Evolutionary conservation across 1,140 invertebrate genomes (phyloP).

Genomic region (Diorhabda carinulata): DNA sequence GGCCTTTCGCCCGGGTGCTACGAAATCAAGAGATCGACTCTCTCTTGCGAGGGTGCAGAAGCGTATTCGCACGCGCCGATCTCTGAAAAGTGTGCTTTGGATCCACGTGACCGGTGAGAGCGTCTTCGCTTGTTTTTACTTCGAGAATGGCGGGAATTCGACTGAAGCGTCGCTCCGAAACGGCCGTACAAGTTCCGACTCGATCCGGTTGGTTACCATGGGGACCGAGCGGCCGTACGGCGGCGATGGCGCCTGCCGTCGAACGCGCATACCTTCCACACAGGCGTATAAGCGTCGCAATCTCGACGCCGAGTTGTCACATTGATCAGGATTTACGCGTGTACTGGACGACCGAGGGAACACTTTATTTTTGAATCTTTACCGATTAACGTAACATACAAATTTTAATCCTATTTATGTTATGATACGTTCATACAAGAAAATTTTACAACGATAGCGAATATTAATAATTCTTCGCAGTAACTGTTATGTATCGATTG

Average conservation of each 20-base stretch:
- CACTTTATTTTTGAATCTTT: no score
- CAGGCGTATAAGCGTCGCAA: constrained; percentile 7
- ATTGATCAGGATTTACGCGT: not conserved
- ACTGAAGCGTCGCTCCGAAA: constrained; percentile 13
- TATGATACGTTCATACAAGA: no score
- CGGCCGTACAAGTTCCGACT: constrained; percentile 28
- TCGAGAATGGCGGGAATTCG: constrained; percentile 43
- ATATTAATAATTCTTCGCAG: no score
- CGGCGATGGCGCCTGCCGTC: constrained; percentile 41
- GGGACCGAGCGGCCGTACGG: constrained; percentile 35
- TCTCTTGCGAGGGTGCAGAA: constrained; percentile 11
- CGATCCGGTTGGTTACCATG: constrained; percentile 33
- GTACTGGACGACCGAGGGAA: not conserved
- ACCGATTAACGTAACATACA: no score
- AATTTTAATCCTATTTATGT: no score
- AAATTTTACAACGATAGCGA: no score
- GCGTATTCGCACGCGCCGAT: constrained; percentile 32
- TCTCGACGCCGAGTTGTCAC: not conserved
- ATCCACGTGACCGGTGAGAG: constrained; percentile 41
- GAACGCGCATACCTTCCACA: constrained; percentile 22
- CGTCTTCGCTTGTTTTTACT: constrained; percentile 28
- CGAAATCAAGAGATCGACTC: constrained; percentile 14
- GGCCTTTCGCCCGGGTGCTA: constrained; percentile 31
- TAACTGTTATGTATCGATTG: no score
- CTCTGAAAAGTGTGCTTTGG: constrained; percentile 26